Base-by-base conservation (phyloP, 2,888 invertebrate genomes). In the Tetragonula carbonaria region DNA sequence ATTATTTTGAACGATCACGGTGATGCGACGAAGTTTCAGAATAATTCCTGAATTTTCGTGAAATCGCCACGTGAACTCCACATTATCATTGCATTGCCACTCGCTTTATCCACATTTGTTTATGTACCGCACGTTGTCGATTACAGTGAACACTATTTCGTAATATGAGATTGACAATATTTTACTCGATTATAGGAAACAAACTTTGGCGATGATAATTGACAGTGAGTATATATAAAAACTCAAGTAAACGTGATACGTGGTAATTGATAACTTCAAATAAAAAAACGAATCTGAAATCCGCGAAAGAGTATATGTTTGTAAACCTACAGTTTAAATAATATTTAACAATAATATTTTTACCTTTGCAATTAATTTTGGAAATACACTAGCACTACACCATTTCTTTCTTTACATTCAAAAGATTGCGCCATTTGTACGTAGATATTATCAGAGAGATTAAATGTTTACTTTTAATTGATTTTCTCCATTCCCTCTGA, bases 21-120 rank as follows among this genome's bases (percentile, higher is more conserved):
- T 45, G 11, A 11, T 45, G 45, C 45, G 45, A 45, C 45, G 33
- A 33, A 33, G 33, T 3, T 3, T 33, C 33, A 45, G 8, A 8
- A 8, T 11, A 45, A 8, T 8, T 2, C 45, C 45, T 71, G 28
- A 55, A 71, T 21, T 67, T 50, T 75, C 14, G 28, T 38, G 4
- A 57, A 67, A 57, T 6, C 3, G 16, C 45, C 23, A 45, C 18
- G 45, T 62, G 57, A 55, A 70, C 33, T 33, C 2, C 33, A 33
- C 65, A 51, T 28, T 45, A 76, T 63, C 33, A 62, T 51, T 38
- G 28, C 23, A 59, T 38, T 38, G 28, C 23, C 53, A 66, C 53
- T 65, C n/a, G 38, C 45, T 74, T 77, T 50, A 59, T 57, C 74
- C 59, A 14, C 33, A 23, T 66, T 62, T 80, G 59, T 78, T 80